phyloP scores from a whole-genome alignment of 2,113 vertebrate species.

The Uria lomvia region DNA sequence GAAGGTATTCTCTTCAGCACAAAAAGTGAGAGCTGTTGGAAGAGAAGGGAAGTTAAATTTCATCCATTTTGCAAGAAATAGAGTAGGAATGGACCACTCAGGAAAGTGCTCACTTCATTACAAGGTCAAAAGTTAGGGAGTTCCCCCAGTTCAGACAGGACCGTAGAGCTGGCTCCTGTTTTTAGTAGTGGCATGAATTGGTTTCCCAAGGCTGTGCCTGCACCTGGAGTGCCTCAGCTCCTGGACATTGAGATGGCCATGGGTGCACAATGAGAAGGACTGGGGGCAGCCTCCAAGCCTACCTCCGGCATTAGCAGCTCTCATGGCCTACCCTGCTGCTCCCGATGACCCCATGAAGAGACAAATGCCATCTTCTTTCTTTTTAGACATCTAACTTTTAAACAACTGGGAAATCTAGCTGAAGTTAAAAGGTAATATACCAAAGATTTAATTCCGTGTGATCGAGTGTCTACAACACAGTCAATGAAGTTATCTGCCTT shows the following conservation, averaged over 20 bases:
- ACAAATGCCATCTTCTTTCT: neutral
- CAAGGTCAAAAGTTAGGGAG: neutral
- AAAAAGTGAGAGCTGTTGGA: neutral
- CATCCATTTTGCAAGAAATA: neutral
- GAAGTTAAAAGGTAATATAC: neutral
- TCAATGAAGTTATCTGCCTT: neutral
- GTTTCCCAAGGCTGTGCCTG: neutral
- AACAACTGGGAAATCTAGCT: neutral
- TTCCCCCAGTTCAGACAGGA: neutral
- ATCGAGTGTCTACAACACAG: neutral
- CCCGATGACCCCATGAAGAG: neutral
- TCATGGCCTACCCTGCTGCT: neutral
- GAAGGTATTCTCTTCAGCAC: neutral
- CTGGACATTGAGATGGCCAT: rapidly evolving
- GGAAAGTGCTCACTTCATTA: neutral
- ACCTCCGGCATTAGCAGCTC: neutral
- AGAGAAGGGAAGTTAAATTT: neutral
- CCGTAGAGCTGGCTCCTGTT: neutral
- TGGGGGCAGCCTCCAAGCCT: neutral
- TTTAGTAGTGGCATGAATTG: neutral
- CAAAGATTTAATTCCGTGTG: neutral
- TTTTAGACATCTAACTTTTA: neutral
- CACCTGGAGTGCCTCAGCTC: neutral
- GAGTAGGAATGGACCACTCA: neutral
- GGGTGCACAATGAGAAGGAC: rapidly evolving